Evolutionary conservation across 2,113 vertebrate genomes (phyloP), one percentile per base, ranked within the genome.

Genomic region (Notothenia coriiceps): DNA sequence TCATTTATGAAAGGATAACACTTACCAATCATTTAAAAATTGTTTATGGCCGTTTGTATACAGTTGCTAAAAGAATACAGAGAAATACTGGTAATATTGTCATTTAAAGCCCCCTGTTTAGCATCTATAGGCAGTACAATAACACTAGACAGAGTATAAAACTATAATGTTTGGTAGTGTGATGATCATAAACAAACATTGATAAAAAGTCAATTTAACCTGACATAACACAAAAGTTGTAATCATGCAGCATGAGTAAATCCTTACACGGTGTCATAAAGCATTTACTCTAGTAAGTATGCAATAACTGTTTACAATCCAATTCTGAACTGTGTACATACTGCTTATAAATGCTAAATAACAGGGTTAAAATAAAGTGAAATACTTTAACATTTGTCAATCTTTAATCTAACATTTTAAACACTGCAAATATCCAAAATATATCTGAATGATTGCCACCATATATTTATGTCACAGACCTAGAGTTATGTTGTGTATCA

Each of bases 401-500:
- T 20, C 10, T 33, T 63, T 1, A 71, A 67, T 77, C 20, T 40
- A 22, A 70, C 5, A 6, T 60, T 47, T 72, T 35, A 72, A 71
- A 85, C 65, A 82, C 70, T 84, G 74, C 63, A 61, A 64, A 69
- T 84, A 84, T 74, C 69, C 33, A 74, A 79, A 82, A 77, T 80
- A 82, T 72, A 75, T 60, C 52, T 64, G 40, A 78, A 84, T 86
- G 79, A 86, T 84, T 86, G 81, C 80, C 80, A 86, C 65, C 33
- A 10, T n/a, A 10, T 35, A 2, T 47, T 14, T 20, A 13, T 25
- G 33, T 59, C 52, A 57, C 25, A 77, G 22, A 79, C 49, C 62
- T 25, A 73, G 22, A 70, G 13, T 18, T 72, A 14, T 51, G 13
- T 29, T 2, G 2, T 35, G 12, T 54, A 15, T 33, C 0, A 54